Evolutionary conservation across 2,113 vertebrate species (phyloP), one percentile per base, ranked within the genome.

Genomic region (Leucopternis melanops): DNA sequence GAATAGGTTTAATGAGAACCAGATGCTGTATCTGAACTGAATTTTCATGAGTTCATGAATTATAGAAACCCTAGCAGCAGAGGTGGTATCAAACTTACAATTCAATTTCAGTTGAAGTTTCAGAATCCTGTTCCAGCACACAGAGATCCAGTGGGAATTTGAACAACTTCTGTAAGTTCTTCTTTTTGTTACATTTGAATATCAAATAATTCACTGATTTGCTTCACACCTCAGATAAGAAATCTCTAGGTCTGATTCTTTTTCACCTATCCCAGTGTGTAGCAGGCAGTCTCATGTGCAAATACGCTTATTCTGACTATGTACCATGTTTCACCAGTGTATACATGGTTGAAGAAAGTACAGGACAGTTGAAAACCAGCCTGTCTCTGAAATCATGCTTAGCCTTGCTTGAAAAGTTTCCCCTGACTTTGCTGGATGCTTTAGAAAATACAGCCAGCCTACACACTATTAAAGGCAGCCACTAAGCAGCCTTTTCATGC

Each of bases 1-100:
- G 85, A 85, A 71, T 34, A 79, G 91, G 52, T 91, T 84, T 61
- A 89, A 94, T 65, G 23, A 94, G 72, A 89, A 52, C 13, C 7
- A 71, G n/a, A 70, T 84, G 38, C 77, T 78, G 55, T 11, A 40
- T 59, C 65, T 42, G 72, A 89, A 57, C 77, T 67, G 88, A 92
- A 88, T 91, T 91, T 95, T 86, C 70, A 74, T 34, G 38, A 75
- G 27, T 52, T 89, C 84, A 72, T 94, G 63, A 95, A 84, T 90
- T 91, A 88, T 50, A 93, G 88, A 96, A 94, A 65, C 10, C 25
- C 25, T 44, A 69, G 81, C 32, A 89, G 59, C 67, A 94, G 55
- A 88, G 62, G 79, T 86, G 67, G 50, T 54, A 82, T 77, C 93
- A 44, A 93, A 85, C 90, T 91, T 80, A 22, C 21, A 87, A 93